phyloP scores from a whole-genome alignment of 2,113 vertebrate genomes.

The Triplophysa rosa region DNA sequence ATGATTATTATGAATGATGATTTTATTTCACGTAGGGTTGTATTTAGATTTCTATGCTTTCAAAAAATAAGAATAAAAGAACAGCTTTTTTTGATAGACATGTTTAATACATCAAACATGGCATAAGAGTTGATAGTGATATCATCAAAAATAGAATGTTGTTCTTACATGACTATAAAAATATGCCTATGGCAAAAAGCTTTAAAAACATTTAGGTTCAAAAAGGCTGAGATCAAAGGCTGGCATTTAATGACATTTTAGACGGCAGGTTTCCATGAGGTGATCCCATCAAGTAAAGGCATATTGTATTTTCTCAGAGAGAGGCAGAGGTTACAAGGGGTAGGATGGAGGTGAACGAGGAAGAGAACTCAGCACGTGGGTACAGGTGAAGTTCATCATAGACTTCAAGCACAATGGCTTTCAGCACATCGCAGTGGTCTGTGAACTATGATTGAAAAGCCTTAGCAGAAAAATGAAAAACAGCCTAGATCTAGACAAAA shows the following conservation, averaged over 20 bases:
- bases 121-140: background rate
- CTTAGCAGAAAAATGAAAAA: constrained; percentile 47
- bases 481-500: background rate
- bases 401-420: constrained; percentile 56
- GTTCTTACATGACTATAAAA: constrained; percentile 6
- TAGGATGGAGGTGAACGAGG: background rate
- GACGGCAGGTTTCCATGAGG: constrained; percentile 37
- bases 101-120: too few species aligned
- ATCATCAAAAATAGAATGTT: background rate
- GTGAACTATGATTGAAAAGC: constrained; percentile 58
- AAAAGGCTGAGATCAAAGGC: constrained; percentile 33
- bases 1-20: too few species aligned
- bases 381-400: constrained; percentile 54
- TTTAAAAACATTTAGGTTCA: background rate
- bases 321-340: constrained; percentile 25
- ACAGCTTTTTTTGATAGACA: too few species aligned
- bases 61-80: too few species aligned
- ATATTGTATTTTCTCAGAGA: constrained; percentile 46
- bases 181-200: background rate
- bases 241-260: constrained; percentile 58
- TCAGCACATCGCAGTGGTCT: constrained; percentile 52
- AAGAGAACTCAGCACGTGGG: constrained; percentile 46
- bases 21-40: too few species aligned
- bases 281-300: constrained; percentile 46
- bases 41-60: too few species aligned